phyloP scores from a whole-genome alignment of 2,888 invertebrate species.

The Gari tellinella region DNA sequence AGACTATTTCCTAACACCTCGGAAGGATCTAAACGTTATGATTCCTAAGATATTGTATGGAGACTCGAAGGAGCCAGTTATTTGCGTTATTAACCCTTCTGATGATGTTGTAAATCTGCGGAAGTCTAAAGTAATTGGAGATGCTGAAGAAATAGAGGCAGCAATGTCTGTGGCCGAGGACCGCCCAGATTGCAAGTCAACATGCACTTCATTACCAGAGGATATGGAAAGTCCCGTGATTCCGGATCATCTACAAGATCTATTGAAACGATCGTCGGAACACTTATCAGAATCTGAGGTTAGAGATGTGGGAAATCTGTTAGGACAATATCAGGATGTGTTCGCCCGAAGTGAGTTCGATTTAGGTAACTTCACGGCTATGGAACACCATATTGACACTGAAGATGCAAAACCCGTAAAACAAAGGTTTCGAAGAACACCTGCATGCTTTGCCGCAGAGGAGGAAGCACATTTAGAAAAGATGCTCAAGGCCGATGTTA shows the following conservation, averaged over 20 bases:
- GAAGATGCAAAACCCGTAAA: conserved; percentile 32
- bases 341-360: conserved; percentile 46
- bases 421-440: conserved; percentile 43
- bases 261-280: neutral
- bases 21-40: too few relatives aligned
- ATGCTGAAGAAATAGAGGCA: too few relatives aligned
- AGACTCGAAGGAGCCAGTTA: too few relatives aligned
- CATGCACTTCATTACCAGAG: too few relatives aligned
- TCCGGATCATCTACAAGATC: conserved; percentile 12
- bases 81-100: too few relatives aligned
- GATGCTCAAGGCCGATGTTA: conserved; percentile 42
- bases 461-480: conserved; percentile 43
- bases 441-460: conserved; percentile 40
- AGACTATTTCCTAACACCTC: too few relatives aligned
- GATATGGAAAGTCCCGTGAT: too few relatives aligned
- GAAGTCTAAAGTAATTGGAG: too few relatives aligned
- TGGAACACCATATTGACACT: conserved; percentile 46
- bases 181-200: too few relatives aligned
- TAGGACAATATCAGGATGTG: conserved; percentile 34
- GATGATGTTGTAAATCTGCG: too few relatives aligned
- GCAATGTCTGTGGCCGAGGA: too few relatives aligned
- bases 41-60: too few relatives aligned
- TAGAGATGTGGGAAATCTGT: neutral
- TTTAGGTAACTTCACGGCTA: conserved; percentile 34
- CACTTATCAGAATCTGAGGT: neutral